These are phyloP conservation scores for Lithophane leautieri DNA, from an alignment of 2,888 invertebrate species.

Conservation along the genomic window DNA sequence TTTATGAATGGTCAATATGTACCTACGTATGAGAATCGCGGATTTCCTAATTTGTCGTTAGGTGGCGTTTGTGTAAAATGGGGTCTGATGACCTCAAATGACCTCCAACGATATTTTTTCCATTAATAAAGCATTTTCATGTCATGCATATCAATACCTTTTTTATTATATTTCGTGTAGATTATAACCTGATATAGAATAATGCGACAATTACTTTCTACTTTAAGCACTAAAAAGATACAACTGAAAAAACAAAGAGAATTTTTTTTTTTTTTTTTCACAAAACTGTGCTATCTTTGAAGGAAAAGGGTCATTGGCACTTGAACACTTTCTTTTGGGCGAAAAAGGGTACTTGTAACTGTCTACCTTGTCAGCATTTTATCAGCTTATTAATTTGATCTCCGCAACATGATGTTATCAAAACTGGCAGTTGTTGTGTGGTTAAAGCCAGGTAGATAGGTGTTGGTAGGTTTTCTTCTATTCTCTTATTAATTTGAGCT, in stretches of 20 bases:
- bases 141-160: background rate
- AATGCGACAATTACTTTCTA: slow-evolving; percentile 31
- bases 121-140: background rate
- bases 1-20: slow-evolving; percentile 54
- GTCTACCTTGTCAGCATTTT: slow-evolving; percentile 3
- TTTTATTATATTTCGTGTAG: slow-evolving; percentile 10
- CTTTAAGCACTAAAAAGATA: slow-evolving; percentile 4
- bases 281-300: background rate
- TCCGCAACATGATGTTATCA: background rate
- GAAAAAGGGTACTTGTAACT: background rate
- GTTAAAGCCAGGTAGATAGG: rapidly evolving
- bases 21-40: slow-evolving; percentile 19
- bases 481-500: too few relatives aligned
- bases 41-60: slow-evolving; percentile 36
- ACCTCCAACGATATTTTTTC: slow-evolving; percentile 43
- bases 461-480: too few relatives aligned
- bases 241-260: slow-evolving; percentile 45
- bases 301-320: slow-evolving; percentile 33
- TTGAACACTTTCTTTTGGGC: slow-evolving; percentile 29
- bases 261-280: background rate
- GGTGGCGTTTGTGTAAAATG: slow-evolving; percentile 34
- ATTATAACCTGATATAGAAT: slow-evolving; percentile 15
- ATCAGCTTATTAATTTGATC: slow-evolving; percentile 4
- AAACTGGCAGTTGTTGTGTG: too few relatives aligned
- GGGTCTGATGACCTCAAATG: slow-evolving; percentile 43